Evolutionary conservation across 2,113 vertebrate species (phyloP).

Genomic region (Accipiter virgatus): DNA sequence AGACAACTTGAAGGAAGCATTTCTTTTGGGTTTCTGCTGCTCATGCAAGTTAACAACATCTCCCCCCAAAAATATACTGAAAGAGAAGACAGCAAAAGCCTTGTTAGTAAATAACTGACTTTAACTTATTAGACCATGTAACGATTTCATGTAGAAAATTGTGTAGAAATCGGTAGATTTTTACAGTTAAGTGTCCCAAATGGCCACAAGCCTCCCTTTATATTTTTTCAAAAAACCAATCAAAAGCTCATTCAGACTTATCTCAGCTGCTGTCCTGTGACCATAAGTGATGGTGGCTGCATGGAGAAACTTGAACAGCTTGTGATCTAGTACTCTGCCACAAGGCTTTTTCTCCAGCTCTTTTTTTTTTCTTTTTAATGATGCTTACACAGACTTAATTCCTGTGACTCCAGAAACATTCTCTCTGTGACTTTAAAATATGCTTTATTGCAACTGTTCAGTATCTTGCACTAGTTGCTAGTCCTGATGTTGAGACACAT

Average conservation of each 20-base stretch:
- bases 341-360: not conserved
- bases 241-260: not conserved
- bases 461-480: not conserved
- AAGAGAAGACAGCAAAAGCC: not conserved
- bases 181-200: not conserved
- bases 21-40: not conserved
- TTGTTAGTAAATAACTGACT: not conserved
- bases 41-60: not conserved
- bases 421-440: conserved; percentile 8
- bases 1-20: not conserved
- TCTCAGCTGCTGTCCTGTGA: not conserved
- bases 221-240: not conserved
- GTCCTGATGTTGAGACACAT: conserved; percentile 40
- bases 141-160: not conserved
- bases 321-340: not conserved
- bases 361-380: not conserved
- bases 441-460: not conserved
- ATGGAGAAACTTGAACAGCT: not conserved
- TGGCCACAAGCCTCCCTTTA: not conserved
- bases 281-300: not conserved
- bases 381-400: not conserved
- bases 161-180: not conserved
- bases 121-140: not conserved
- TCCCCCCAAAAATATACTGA: not conserved
- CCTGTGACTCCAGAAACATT: not conserved